phyloP scores from a whole-genome alignment of 2,113 vertebrate species.

The Menidia beryllina region DNA sequence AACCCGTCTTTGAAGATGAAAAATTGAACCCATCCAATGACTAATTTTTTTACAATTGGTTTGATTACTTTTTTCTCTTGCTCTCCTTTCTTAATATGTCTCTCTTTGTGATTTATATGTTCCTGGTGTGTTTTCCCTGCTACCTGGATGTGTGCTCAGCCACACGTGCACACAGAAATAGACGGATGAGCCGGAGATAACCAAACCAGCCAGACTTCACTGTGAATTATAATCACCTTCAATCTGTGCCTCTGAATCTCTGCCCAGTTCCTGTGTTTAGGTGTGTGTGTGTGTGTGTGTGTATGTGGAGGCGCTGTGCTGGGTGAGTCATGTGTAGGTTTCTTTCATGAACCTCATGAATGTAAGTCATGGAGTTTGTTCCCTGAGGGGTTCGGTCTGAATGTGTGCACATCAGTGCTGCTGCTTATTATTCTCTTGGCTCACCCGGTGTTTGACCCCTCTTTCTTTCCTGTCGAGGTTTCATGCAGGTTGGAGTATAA shows the following conservation, averaged over 20 bases:
- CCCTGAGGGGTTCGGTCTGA: conserved; percentile 30
- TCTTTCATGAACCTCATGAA: conserved; percentile 48
- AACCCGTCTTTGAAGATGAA: not conserved
- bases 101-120: conserved; percentile 42
- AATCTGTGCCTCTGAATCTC: conserved; percentile 64
- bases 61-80: conserved; percentile 2
- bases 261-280: conserved; percentile 41
- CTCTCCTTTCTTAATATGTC: conserved; percentile 1
- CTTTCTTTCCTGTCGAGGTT: conserved; percentile 57
- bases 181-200: conserved; percentile 59
- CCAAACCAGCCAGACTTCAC: conserved; percentile 65
- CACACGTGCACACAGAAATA: conserved; percentile 27
- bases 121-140: conserved; percentile 20
- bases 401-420: conserved; percentile 40
- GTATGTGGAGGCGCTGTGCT: conserved; percentile 28
- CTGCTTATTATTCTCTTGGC: conserved; percentile 58
- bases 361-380: conserved; percentile 52
- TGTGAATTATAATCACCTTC: conserved; percentile 72
- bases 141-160: conserved; percentile 46
- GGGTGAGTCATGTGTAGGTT: conserved; percentile 42
- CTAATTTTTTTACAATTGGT: conserved; percentile 5
- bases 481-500: conserved; percentile 63
- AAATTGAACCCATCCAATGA: conserved; percentile 2
- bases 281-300: conserved; percentile 25
- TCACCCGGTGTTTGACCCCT: conserved; percentile 55